Evolutionary conservation across 2,888 invertebrate species (phyloP).

Genomic region (Lasiommata megera): DNA sequence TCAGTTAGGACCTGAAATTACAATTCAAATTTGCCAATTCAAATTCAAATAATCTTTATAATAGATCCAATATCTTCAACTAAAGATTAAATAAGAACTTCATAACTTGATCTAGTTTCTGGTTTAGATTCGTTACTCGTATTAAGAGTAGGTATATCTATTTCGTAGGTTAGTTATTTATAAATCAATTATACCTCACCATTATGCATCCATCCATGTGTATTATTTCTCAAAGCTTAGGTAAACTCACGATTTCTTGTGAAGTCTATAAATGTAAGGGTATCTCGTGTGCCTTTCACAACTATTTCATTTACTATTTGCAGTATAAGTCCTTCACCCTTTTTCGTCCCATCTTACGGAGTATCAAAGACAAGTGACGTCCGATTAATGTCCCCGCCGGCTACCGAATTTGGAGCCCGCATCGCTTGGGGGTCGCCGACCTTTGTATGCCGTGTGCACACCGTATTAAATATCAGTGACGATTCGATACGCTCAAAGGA

Average conservation of each 20-base stretch:
- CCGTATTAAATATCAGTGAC: constrained; percentile 47
- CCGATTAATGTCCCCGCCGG: constrained; percentile 65
- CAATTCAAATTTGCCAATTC: too few species aligned
- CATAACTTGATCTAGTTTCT: too few species aligned
- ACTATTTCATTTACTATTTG: constrained; percentile 27
- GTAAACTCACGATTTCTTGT: not conserved
- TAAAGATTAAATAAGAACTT: too few species aligned
- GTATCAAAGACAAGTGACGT: constrained; percentile 50
- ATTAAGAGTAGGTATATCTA: too few species aligned
- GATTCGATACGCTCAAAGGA: constrained; percentile 48
- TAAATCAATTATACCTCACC: too few species aligned
- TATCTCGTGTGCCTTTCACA: constrained; percentile 3
- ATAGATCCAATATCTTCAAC: too few species aligned
- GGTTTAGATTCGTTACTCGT: too few species aligned
- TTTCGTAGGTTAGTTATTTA: too few species aligned
- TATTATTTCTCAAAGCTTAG: not conserved
- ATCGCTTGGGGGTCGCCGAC: constrained; percentile 58
- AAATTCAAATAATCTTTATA: too few species aligned
- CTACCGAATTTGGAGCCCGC: constrained; percentile 70
- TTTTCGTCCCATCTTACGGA: constrained; percentile 40
- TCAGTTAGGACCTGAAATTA: too few species aligned
- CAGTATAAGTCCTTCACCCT: constrained; percentile 27
- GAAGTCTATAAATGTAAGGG: not conserved
- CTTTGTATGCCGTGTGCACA: constrained; percentile 45
- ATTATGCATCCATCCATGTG: too few species aligned